Evolutionary conservation across 2,888 invertebrate genomes (phyloP).

Genomic region (Drosophila mettleri): DNA sequence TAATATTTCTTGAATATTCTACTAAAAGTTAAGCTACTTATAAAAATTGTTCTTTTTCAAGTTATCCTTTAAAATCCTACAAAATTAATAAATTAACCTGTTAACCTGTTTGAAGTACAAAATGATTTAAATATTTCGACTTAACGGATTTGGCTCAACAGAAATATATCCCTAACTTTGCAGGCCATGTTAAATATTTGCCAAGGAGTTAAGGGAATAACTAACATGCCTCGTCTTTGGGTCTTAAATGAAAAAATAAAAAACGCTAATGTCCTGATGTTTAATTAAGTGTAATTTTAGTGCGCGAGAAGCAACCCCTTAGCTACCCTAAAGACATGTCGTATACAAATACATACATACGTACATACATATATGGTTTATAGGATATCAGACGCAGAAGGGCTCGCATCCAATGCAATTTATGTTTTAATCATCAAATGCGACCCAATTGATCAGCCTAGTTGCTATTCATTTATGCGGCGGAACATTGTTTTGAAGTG

Average conservation of each 20-base stretch:
- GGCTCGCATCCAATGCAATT: slow-evolving; percentile 64
- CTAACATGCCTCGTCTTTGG: slow-evolving; percentile 5
- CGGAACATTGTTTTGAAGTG: slow-evolving; percentile 72
- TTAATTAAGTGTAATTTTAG: slow-evolving; percentile 84
- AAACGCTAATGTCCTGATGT: slow-evolving; percentile 81
- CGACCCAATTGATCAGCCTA: slow-evolving; percentile 73
- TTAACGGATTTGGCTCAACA: background rate
- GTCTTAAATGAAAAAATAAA: slow-evolving; percentile 35
- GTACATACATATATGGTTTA: background rate
- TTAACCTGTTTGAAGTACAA: too few relatives aligned
- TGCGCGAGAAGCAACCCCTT: slow-evolving; percentile 62
- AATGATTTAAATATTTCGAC: too few relatives aligned
- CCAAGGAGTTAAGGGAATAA: slow-evolving; percentile 19
- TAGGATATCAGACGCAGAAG: slow-evolving; percentile 24
- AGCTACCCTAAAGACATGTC: slow-evolving; percentile 32
- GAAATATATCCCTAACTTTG: slow-evolving; percentile 4
- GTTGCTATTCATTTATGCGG: slow-evolving; percentile 69
- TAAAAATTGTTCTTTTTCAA: too few relatives aligned
- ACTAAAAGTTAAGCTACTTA: too few relatives aligned
- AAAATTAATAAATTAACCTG: too few relatives aligned
- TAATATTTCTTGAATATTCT: too few relatives aligned
- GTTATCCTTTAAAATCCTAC: too few relatives aligned
- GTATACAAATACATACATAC: background rate
- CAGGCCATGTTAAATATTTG: slow-evolving; percentile 16
- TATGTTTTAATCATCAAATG: slow-evolving; percentile 79